Conservation (phyloP, 2,797 vertebrate species). For the Anniella stebbinsi region DNA sequence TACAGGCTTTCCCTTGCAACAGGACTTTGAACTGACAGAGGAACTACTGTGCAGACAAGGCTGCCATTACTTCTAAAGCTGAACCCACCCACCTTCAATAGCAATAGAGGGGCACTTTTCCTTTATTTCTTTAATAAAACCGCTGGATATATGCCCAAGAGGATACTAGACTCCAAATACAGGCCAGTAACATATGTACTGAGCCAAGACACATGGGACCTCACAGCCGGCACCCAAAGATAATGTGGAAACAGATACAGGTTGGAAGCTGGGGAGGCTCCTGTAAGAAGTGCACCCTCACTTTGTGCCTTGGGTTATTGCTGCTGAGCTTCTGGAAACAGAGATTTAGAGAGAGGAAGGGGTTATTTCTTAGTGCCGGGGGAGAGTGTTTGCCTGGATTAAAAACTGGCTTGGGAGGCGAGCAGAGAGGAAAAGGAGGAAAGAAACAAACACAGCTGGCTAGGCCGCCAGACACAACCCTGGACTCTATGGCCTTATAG, state of each 20-base stretch:
- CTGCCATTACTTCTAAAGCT: background rate
- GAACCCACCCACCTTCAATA: too few relatives aligned
- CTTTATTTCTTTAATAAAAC: background rate
- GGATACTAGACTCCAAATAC: background rate
- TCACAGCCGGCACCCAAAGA: background rate
- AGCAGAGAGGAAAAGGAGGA: background rate
- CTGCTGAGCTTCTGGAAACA: background rate
- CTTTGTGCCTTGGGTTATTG: background rate
- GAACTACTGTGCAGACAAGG: constrained; percentile 31
- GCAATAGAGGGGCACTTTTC: background rate
- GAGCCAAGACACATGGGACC: background rate
- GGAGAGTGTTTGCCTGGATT: background rate
- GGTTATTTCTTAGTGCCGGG: background rate
- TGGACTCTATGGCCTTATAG: too few relatives aligned
- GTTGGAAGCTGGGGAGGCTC: background rate
- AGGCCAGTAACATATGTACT: too few relatives aligned
- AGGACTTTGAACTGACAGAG: constrained; percentile 59
- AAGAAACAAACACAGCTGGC: background rate
- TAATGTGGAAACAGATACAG: background rate
- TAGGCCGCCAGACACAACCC: background rate
- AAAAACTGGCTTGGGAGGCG: background rate
- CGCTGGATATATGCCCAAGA: background rate
- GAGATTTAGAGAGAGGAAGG: background rate
- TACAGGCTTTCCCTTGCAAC: constrained; percentile 25
- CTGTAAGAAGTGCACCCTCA: background rate